Evolutionary conservation across 2,888 invertebrate genomes (phyloP), one percentile per base, ranked within the genome.

Genomic region (Drosophila suboccidentalis): DNA sequence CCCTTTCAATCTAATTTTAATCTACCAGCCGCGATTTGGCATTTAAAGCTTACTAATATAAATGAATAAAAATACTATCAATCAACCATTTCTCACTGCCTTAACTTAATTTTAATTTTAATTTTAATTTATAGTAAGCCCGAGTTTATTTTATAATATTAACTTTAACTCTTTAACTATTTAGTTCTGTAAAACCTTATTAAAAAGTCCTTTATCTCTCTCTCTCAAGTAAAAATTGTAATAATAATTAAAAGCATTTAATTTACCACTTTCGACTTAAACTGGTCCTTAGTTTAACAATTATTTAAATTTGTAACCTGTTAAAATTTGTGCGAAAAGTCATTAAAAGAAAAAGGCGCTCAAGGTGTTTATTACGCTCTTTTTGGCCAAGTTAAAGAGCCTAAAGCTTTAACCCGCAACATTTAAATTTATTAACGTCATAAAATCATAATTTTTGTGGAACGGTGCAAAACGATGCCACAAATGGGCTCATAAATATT

Each of bases 401-500:
- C 43, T 11, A 4, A 46, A 61, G 53, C 49, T 38, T 57, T 46
- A 65, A 51, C 17, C 47, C 63, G 60, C 64, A 76, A 66, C 80
- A 80, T 81, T 84, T 81, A 84, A 87, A 84, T 89, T 84, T 84
- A 89, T 89, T 87, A 68, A 58, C 68, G 66, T 57, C 82, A 74
- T 84, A 84, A 84, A 89, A 89, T 89, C 70, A 89, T 84, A 75
- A 87, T 89, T 82, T 68, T 81, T 34, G 61, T 38, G 55, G 38
- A 41, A 17, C 54, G 61, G 29, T 39, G 17, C 59, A 54, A 51
- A 68, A 55, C 55, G 38, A 32, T 50, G 62, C 80, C 69, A 70
- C 84, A 78, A 89, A 84, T 84, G 87, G 89, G 75, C 60, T 61
- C 87, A 84, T 84, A 84, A 84, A 84, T 87, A 84, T 84, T 84